These are phyloP conservation scores for Tokudaia tokunoshimensis DNA, from an alignment of 2,797 vertebrate genomes.

Conservation along the genomic window DNA sequence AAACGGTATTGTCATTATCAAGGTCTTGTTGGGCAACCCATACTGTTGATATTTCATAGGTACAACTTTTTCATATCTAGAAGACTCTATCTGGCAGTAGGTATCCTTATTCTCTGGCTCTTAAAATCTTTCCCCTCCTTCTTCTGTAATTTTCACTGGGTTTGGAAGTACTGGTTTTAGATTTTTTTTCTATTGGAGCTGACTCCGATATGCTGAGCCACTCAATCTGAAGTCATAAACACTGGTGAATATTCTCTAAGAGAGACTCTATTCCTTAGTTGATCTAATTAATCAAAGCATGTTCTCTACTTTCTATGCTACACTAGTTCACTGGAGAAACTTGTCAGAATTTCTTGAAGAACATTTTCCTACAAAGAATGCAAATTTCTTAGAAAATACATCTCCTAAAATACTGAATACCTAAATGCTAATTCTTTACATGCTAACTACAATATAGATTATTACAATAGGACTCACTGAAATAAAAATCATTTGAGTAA, in stretches of 20 bases:
- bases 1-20: neutral
- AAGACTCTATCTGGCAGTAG: neutral
- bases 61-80: too few relatives aligned
- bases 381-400: neutral
- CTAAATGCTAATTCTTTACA: neutral
- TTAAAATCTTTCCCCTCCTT: too few relatives aligned
- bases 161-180: neutral
- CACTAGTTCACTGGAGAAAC: neutral
- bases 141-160: neutral
- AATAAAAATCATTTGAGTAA: neutral
- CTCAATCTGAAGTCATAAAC: neutral
- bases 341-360: neutral
- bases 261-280: accelerated
- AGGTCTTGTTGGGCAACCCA: neutral
- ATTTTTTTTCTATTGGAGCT: too few relatives aligned
- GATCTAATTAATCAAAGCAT: neutral
- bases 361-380: neutral
- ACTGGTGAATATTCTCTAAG: neutral
- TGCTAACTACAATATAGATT: neutral
- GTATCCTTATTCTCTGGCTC: neutral
- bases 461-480: neutral
- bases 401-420: neutral
- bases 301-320: neutral
- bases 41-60: neutral
- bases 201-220: too few relatives aligned